A percentile compares a stretch with the other conserved stretches of the same genome.
phyloP scores from a whole-genome alignment of 2,888 invertebrate species.

The Sminthurides aquaticus region DNA sequence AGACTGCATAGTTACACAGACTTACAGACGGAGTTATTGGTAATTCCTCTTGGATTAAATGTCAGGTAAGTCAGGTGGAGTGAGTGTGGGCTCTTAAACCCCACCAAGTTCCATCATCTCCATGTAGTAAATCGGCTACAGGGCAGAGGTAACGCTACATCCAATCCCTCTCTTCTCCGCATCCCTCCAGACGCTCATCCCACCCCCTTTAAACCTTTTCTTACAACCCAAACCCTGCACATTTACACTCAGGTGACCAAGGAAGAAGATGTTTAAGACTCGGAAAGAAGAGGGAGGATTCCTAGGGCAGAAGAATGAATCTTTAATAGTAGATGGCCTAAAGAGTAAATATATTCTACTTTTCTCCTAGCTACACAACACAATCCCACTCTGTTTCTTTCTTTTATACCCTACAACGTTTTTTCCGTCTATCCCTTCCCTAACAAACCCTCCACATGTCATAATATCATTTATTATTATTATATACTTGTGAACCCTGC shows the following conservation, averaged over 20 bases:
- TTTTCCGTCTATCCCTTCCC: too few relatives aligned
- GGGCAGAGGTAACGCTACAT: not conserved
- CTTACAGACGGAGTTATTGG: not conserved
- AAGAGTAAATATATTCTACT: too few relatives aligned
- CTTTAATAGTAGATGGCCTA: too few relatives aligned
- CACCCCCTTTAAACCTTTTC: too few relatives aligned
- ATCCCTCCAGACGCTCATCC: too few relatives aligned
- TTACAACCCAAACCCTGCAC: too few relatives aligned
- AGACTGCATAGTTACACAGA: not conserved
- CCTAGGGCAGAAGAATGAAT: not conserved
- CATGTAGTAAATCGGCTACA: not conserved
- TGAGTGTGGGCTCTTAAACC: not conserved
- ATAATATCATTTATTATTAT: too few relatives aligned
- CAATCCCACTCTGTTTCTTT: too few relatives aligned
- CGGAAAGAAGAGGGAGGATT: not conserved
- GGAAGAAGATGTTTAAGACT: not conserved
- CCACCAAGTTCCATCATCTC: not conserved
- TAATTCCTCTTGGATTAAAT: conserved; percentile 2
- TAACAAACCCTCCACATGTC: too few relatives aligned
- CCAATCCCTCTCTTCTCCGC: not conserved
- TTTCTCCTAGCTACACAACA: too few relatives aligned
- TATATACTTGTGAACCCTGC: too few relatives aligned
- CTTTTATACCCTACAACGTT: too few relatives aligned
- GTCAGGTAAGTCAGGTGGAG: conserved; percentile 7
- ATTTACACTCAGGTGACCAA: not conserved